Percentiles rank a stretch among this genome's conserved stretches.
Evolutionary conservation across 2,888 invertebrate species (phyloP).

Genomic region (Clusia tigrina): DNA sequence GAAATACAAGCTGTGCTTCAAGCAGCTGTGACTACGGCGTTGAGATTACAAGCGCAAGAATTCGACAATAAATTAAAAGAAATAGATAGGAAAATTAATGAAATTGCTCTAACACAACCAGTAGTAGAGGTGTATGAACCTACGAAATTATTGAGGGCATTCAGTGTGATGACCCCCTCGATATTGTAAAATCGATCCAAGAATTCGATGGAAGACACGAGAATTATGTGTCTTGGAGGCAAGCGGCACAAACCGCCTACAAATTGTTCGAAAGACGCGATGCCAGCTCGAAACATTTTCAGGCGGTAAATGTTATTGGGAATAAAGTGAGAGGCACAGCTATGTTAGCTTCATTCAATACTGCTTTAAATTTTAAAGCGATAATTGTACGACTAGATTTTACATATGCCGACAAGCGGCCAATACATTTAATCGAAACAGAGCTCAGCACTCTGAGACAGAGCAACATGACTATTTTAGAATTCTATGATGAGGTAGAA

Average conservation of each 20-base stretch:
- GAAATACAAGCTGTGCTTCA: no score
- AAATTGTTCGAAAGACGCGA: slow-evolving; percentile 12
- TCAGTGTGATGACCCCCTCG: neutral
- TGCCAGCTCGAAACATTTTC: slow-evolving; percentile 12
- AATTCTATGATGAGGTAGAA: slow-evolving; percentile 14
- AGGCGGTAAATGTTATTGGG: slow-evolving; percentile 12
- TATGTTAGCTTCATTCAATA: slow-evolving; percentile 13
- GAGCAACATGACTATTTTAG: slow-evolving; percentile 12
- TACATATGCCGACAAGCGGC: slow-evolving; percentile 15
- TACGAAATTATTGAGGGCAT: neutral
- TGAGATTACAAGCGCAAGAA: no score
- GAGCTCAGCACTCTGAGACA: slow-evolving; percentile 19
- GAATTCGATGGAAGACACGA: neutral
- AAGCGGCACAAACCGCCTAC: neutral
- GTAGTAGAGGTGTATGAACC: no score
- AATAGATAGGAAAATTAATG: no score
- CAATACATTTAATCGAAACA: slow-evolving; percentile 15
- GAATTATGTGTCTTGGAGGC: neutral
- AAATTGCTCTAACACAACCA: no score
- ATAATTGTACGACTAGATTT: slow-evolving; percentile 18
- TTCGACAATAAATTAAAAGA: no score
- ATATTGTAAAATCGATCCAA: neutral
- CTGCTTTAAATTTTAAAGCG: slow-evolving; percentile 21
- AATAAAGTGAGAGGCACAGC: slow-evolving; percentile 16
- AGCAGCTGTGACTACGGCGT: no score